A percentile compares a stretch with the other conserved stretches of the same genome.
Evolutionary conservation across 2,113 vertebrate genomes (phyloP).

Genomic region (Chunga burmeisteri): DNA sequence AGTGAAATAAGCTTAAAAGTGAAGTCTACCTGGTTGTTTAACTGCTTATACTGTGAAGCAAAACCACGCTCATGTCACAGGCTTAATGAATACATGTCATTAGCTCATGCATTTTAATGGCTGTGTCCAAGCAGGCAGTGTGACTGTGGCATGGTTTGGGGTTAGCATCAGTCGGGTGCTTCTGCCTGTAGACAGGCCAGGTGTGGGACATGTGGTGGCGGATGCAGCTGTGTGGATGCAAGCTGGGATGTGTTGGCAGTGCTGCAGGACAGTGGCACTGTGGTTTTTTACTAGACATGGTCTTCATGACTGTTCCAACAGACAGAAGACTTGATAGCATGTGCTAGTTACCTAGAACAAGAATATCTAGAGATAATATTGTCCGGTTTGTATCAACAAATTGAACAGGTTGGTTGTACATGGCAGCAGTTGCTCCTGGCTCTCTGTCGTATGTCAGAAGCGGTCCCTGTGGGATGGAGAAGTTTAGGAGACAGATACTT

Average conservation of each 20-base stretch:
- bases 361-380: not conserved
- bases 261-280: not conserved
- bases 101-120: not conserved
- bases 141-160: fast-evolving
- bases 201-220: not conserved
- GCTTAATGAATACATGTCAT: fast-evolving
- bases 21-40: not conserved
- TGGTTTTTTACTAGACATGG: not conserved
- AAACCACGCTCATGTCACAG: fast-evolving
- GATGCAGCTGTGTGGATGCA: not conserved
- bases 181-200: not conserved
- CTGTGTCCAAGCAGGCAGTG: not conserved
- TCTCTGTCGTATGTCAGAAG: not conserved
- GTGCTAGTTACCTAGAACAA: not conserved
- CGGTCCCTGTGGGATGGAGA: not conserved
- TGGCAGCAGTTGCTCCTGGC: not conserved
- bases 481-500: not conserved
- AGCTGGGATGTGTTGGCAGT: not conserved
- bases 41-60: not conserved
- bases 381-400: not conserved
- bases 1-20: not conserved
- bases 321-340: not conserved
- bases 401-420: not conserved
- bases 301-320: not conserved
- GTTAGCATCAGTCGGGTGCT: not conserved